Conservation (phyloP, 2,113 vertebrate genomes). For the Eidolon helvum region DNA sequence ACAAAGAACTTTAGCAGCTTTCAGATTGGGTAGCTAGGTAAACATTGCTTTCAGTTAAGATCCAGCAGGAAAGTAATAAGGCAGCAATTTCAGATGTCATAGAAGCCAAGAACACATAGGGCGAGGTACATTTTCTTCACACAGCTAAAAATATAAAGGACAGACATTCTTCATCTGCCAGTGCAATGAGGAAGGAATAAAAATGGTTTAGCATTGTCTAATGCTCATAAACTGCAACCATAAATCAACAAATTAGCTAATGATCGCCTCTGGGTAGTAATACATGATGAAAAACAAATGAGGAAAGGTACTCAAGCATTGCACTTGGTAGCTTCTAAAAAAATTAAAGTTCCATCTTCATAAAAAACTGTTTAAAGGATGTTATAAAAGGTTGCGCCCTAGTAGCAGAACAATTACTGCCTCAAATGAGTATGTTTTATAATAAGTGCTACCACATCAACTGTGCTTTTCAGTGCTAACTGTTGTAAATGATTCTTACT, state of each 20-base stretch:
- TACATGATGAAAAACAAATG: slow-evolving; percentile 82
- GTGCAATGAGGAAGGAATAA: slow-evolving; percentile 34
- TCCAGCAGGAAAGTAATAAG: slow-evolving; percentile 53
- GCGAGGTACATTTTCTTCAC: slow-evolving; percentile 43
- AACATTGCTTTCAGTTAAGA: slow-evolving; percentile 60
- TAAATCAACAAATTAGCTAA: slow-evolving; percentile 83
- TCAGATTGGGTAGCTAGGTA: slow-evolving; percentile 43
- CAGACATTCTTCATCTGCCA: slow-evolving; percentile 63
- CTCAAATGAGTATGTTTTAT: slow-evolving; percentile 70
- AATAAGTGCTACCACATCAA: slow-evolving; percentile 68
- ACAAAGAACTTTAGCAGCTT: slow-evolving; percentile 8
- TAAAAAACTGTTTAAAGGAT: slow-evolving; percentile 69
- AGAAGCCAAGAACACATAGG: slow-evolving; percentile 42
- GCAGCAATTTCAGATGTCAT: slow-evolving; percentile 54
- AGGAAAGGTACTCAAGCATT: slow-evolving; percentile 76
- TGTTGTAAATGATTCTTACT: slow-evolving; percentile 56
- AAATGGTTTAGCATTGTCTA: slow-evolving; percentile 77
- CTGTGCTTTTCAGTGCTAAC: slow-evolving; percentile 14
- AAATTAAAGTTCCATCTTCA: slow-evolving; percentile 80
- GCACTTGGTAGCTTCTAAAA: slow-evolving; percentile 70
- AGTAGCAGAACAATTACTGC: slow-evolving; percentile 76
- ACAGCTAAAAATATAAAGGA: slow-evolving; percentile 52
- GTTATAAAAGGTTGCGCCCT: slow-evolving; percentile 70
- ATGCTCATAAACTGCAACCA: slow-evolving; percentile 76
- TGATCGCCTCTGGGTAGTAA: slow-evolving; percentile 79